phyloP scores from a whole-genome alignment of 2,113 vertebrate species.

The Ranitomeya variabilis region DNA sequence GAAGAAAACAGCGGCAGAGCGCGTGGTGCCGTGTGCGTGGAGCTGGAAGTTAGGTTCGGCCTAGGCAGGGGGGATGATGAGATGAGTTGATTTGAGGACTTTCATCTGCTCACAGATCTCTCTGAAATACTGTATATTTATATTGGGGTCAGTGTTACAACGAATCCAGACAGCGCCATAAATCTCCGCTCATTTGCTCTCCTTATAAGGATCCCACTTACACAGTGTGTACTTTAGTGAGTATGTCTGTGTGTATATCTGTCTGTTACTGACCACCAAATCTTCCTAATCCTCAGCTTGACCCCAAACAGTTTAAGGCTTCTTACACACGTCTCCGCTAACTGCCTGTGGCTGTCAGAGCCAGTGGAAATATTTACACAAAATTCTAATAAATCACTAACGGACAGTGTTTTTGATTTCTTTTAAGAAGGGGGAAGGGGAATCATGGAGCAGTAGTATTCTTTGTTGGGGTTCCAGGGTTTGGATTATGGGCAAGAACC shows the following conservation, averaged over 20 bases:
- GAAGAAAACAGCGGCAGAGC: neutral
- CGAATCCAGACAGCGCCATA: neutral
- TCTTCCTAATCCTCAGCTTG: conserved; percentile 37
- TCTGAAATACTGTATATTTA: conserved; percentile 25
- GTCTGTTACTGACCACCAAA: neutral
- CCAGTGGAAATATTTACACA: neutral
- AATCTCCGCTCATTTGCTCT: neutral
- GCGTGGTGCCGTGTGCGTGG: neutral
- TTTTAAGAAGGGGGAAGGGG: neutral
- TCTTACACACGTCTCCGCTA: neutral
- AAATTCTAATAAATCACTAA: conserved; percentile 7
- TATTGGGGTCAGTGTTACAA: neutral
- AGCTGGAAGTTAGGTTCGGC: neutral
- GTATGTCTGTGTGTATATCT: conserved; percentile 18
- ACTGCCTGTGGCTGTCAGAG: conserved; percentile 11
- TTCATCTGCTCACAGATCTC: conserved; percentile 3
- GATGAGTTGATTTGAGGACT: conserved; percentile 24
- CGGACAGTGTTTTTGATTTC: neutral
- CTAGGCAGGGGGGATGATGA: neutral
- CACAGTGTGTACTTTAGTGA: conserved; percentile 13
- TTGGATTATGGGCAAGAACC: too few relatives aligned
- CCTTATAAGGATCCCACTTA: conserved; percentile 46
- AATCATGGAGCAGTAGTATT: neutral
- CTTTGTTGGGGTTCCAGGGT: too few relatives aligned
- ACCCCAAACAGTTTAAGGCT: conserved; percentile 9